Evolutionary conservation across 2,797 vertebrate species (phyloP), one percentile per base, ranked within the genome.

Genomic region (Knipowitschia caucasica): DNA sequence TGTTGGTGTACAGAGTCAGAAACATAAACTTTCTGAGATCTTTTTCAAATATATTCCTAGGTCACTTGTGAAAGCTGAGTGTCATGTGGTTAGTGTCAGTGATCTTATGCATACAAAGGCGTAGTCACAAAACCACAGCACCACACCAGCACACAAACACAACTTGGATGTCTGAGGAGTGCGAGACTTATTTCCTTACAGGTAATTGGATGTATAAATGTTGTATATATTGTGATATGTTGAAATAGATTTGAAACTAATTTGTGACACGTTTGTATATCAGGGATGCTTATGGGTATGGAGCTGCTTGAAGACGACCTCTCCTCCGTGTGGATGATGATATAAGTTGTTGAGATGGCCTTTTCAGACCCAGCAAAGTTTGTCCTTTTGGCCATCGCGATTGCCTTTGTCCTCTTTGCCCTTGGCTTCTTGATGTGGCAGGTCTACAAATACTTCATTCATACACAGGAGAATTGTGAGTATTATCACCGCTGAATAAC

Each of bases 341-440:
- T 55, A 7, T 62, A 54, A 1, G 15, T 55, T 11, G 43, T 72
- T 12, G 51, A 30, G 29, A 75, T 89, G 51, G 81, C 82, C 0
- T 81, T 91, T 59, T 61, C 89, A n/a, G 73, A 71, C 7, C 30
- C 73, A 0, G 56, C 87, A 43, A 92, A 92, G 64, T 91, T 89
- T 49, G 52, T 46, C 47, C 78, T 92, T 49, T 63, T 93, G 69
- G 79, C 58, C 3, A 38, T 87, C 50, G 90, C 89, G 1, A 24
- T 88, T 14, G 4, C 60, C 17, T 77, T 94, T 17, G 75, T 92
- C 1, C 56, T 92, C 25, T 18, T 87, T 55, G 84, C 88, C 0
- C 18, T 92, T 43, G 65, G 71, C 12, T 81, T 93, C 62, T 66
- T 93, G 53, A 64, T 66, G 21, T 93, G 91, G 86, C 90, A 92